Base-by-base conservation (phyloP, 2,113 vertebrate species). In the Acanthisitta chloris region DNA sequence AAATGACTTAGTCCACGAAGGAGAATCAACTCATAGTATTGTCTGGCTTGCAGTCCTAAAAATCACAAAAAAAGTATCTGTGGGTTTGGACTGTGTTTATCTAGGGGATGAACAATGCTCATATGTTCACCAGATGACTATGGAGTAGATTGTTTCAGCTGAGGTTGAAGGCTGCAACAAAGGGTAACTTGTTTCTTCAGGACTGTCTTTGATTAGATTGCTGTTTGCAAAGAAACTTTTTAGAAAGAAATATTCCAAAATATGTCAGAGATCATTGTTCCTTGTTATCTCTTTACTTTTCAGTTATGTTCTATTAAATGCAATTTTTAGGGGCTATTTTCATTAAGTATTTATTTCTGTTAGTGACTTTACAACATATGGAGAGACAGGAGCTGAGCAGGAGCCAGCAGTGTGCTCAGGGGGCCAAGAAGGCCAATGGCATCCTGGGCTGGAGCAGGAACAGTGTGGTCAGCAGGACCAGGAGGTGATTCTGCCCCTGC, bases 51-150 rank as follows among this genome's bases (percentile, higher is more conserved):
- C 69, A 93, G 69, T 84, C 83, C 48, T 74, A 88, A 96, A 94
- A 28, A 95, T 84, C 61, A 81, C 80, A 91, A 77, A 57, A 42
- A 62, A 81, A 17, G 3, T 89, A 76, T 96, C 62, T 86, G 51
- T 78, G 83, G 62, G 83, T 97, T 90, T 92, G 88, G 80, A 55
- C 24, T 8, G 17, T 59, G 79, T 82, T 94, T 87, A 92, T 48
- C 69, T 92, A 79, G 58, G 29, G 24, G 84, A 91, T 62, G 96
- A 97, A 74, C 64, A 95, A 83, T 58, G 19, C 4, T 19, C 95
- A 97, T 93, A 88, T 97, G 97, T 81, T 93, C 83, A 87, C 80
- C 94, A 97, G 88, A 96, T 94, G 85, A 94, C 43, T 87, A 78
- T 14, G 52, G 81, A 73, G 17, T 94, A 43, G 59, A 58, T 61